Percentiles rank a stretch among this genome's conserved stretches.
Evolutionary conservation across 2,888 invertebrate species (phyloP).

Genomic region (Chrysolina americana): DNA sequence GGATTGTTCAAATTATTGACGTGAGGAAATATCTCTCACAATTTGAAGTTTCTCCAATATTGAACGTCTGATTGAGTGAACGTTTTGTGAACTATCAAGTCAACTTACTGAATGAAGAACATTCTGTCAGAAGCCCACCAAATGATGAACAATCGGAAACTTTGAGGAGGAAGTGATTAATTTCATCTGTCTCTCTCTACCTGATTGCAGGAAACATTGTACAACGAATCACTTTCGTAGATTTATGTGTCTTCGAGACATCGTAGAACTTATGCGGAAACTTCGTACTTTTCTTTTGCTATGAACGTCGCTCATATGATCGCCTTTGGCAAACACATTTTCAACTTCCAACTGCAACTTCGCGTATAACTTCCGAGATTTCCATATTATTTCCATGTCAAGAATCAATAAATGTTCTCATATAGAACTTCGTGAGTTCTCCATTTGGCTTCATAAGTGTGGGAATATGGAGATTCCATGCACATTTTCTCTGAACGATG

Average conservation of each 20-base stretch:
- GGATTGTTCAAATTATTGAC: no score
- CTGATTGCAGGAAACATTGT: background rate
- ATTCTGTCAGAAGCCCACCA: no score
- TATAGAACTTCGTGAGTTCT: slow-evolving; percentile 11
- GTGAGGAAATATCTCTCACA: no score
- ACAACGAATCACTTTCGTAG: background rate
- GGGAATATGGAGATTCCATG: slow-evolving; percentile 20
- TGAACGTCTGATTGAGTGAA: no score
- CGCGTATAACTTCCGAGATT: slow-evolving; percentile 24
- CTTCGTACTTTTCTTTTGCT: slow-evolving; percentile 12
- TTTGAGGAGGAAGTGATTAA: no score
- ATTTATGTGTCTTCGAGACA: background rate
- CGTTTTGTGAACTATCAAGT: no score
- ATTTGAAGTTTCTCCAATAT: no score
- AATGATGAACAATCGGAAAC: no score
- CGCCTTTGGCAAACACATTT: slow-evolving; percentile 27
- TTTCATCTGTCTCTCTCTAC: background rate
- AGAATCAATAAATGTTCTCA: slow-evolving; percentile 29
- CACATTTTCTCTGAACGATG: slow-evolving; percentile 22
- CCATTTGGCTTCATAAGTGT: slow-evolving; percentile 11
- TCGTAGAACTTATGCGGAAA: background rate
- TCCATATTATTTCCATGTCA: slow-evolving; percentile 26
- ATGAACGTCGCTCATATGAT: background rate
- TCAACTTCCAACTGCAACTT: slow-evolving; percentile 29
- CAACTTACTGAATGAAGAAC: no score